phyloP scores from a whole-genome alignment of 2,888 invertebrate species.

The Andricus curvator region DNA sequence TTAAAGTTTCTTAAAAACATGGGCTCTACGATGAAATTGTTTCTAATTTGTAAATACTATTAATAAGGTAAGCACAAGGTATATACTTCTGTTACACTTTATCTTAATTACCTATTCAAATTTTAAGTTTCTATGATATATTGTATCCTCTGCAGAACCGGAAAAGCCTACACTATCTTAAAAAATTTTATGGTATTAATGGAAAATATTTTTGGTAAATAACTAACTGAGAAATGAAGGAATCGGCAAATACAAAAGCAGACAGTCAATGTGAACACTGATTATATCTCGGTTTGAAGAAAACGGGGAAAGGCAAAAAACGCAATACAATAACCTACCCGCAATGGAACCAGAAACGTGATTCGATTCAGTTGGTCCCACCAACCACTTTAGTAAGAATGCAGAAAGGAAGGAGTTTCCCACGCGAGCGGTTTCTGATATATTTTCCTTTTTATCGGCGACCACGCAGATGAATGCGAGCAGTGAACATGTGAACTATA shows the following conservation, averaged over 20 bases:
- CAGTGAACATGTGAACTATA: slow-evolving; percentile 53
- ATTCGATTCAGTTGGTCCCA: slow-evolving; percentile 42
- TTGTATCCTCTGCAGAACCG: no score
- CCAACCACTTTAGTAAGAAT: slow-evolving; percentile 44
- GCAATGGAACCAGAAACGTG: slow-evolving; percentile 6
- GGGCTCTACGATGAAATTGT: no score
- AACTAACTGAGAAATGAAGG: background rate
- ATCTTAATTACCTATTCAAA: no score
- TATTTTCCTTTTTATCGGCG: slow-evolving; percentile 53
- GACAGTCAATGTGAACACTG: background rate
- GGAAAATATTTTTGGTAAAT: no score
- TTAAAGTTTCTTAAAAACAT: no score
- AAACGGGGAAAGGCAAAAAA: background rate
- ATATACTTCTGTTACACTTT: no score
- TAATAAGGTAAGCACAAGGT: no score
- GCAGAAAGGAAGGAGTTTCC: slow-evolving; percentile 54
- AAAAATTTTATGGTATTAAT: no score
- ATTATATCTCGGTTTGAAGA: slow-evolving; percentile 21
- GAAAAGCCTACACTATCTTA: no score
- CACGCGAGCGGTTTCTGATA: slow-evolving; percentile 54
- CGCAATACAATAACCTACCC: slow-evolving; percentile 10
- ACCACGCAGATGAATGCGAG: slow-evolving; percentile 50
- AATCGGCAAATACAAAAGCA: background rate
- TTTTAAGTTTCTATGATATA: no score
- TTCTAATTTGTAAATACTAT: no score